A percentile compares a stretch with the other conserved stretches of the same genome.
phyloP scores from a whole-genome alignment of 2,797 vertebrate genomes.

The Poliocrania exsul region DNA sequence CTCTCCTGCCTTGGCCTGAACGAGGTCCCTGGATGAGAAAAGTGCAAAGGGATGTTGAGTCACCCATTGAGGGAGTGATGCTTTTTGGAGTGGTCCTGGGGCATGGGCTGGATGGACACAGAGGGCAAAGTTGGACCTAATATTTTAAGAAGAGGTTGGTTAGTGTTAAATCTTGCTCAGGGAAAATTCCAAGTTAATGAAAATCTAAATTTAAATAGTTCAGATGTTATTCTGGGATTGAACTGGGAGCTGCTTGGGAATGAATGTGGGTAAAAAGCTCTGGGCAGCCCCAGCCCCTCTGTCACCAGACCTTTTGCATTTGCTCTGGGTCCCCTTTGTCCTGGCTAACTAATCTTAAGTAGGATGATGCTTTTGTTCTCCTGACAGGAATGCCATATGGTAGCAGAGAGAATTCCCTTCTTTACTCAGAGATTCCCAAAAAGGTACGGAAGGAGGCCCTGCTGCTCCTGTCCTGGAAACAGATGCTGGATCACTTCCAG shows the following conservation, averaged over 20 bases:
- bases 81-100: background rate
- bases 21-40: background rate
- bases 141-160: background rate
- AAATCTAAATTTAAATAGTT: background rate
- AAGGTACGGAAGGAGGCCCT: slow-evolving; percentile 96
- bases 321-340: background rate
- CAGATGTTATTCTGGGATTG: background rate
- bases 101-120: background rate
- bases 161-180: background rate
- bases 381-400: slow-evolving; percentile 94
- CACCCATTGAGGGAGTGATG: background rate
- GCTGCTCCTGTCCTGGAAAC: slow-evolving; percentile 95
- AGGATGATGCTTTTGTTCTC: background rate
- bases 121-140: background rate
- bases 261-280: background rate
- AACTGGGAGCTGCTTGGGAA: background rate
- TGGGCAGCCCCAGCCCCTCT: background rate
- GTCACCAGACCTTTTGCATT: background rate
- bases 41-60: background rate
- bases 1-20: background rate
- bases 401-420: slow-evolving; percentile 96
- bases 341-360: background rate
- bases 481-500: slow-evolving; percentile 99
- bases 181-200: background rate
- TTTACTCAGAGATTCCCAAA: slow-evolving; percentile 98